Conservation (phyloP, 1,140 invertebrate species). For the Sitophilus oryzae region DNA sequence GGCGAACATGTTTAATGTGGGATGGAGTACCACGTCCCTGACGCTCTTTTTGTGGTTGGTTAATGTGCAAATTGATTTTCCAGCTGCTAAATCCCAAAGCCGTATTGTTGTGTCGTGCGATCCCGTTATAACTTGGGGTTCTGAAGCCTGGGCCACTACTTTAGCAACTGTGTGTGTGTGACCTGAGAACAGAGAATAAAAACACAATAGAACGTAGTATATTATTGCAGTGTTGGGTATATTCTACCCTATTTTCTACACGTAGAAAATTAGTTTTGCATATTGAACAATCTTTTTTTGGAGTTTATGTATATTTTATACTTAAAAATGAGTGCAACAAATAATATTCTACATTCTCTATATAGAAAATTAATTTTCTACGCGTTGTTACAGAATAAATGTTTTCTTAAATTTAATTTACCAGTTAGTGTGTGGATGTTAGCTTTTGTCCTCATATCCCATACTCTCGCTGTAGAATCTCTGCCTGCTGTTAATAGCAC, state of each 20-base stretch:
- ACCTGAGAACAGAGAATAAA: conserved; percentile 52
- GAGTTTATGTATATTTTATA: too few species aligned
- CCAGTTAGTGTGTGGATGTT: conserved; percentile 90
- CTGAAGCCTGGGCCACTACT: conserved; percentile 83
- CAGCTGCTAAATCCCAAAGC: conserved; percentile 95
- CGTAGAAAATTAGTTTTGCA: too few species aligned
- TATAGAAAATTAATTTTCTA: too few species aligned
- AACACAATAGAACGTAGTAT: background rate
- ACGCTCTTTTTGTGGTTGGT: conserved; percentile 99
- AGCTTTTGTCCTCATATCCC: conserved; percentile 99
- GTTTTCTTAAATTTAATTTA: too few species aligned
- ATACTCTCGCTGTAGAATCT: conserved; percentile 93
- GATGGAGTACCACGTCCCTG: conserved; percentile 84
- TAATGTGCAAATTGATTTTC: conserved; percentile 88
- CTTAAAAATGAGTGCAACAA: too few species aligned
- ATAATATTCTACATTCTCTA: too few species aligned
- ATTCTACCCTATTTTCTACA: too few species aligned
- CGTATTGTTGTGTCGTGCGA: conserved; percentile 83
- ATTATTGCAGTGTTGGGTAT: too few species aligned
- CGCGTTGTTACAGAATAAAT: too few species aligned
- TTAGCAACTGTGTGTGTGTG: conserved; percentile 97
- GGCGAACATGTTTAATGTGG: conserved; percentile 91
- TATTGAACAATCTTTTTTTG: too few species aligned
- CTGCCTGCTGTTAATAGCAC: conserved; percentile 89
- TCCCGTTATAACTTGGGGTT: conserved; percentile 87